Evolutionary conservation across 2,888 invertebrate genomes (phyloP), one percentile per base, ranked within the genome.

Genomic region (Cantharis rufa): DNA sequence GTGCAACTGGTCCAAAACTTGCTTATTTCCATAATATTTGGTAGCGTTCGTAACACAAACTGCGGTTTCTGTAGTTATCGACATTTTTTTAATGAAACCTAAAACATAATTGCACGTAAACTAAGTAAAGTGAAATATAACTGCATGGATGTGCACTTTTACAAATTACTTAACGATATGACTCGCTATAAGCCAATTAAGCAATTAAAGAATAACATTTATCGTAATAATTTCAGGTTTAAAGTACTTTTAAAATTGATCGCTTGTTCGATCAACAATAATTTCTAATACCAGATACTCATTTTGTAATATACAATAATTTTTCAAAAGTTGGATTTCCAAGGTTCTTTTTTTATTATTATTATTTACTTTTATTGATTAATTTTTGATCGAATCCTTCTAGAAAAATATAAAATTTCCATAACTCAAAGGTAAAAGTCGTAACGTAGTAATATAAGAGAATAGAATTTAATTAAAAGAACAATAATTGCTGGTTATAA

Each of bases 21-120:
- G 91, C 82, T 88, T 90, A 64, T 90, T 88, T 70, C 92, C 93
- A 87, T 94, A 95, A 84, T 89, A 90, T 88, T 95, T 95, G 86
- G 88, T 90, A 28, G 94, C 94, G 82, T 91, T 90, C 82, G 91
- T 90, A 27, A 95, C 91, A 82, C 92, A 89, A 74, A 95, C 92
- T 21, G 94, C 94, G 74, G 91, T 85, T 71, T 21, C 48, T n/a
- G 1, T n/a, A 48, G 48, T 48, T 48, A 48, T 48, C 48, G 48
- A 48, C 48, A 48, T 48, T n/a, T 48, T 48, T 48, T 64, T 21
- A 16, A n/a, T 48, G n/a, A 48, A 48, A 48, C 48, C 48, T 48
- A n/a, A 7, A 48, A 48, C 48, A 48, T 48, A 48, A 48, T 48
- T 48, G 48, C 48, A 48, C 48, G n/a, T 48, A 48, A 32, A 32